Base-by-base conservation (phyloP, 2,113 vertebrate genomes). In the Rousettus leschenaultii region DNA sequence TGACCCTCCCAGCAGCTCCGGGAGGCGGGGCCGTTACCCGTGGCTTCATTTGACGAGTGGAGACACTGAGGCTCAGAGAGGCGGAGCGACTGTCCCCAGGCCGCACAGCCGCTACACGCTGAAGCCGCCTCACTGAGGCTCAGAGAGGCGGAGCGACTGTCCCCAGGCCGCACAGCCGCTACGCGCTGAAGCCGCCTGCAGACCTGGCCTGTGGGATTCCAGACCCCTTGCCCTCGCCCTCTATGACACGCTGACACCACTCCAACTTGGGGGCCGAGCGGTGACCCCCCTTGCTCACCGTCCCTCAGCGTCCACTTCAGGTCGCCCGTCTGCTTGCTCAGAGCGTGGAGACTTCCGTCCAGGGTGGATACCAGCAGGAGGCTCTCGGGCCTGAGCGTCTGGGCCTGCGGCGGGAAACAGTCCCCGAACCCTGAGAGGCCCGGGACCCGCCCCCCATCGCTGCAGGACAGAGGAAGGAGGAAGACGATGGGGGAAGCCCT, bases 261-360 rank as follows among this genome's bases (percentile, higher is more conserved):
- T 7, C 53, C 26, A 48, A 71, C 4, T 5, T 0, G 7, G 30
- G 63, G 19, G 21, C 83, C 40, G 3, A 33, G 57, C 59, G 74
- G 28, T 35, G n/a, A 88, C 1, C 21, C 38, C 0, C 6, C 7
- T 19, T 19, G 59, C 98, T 98, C 97, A 99, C 99, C 99, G 63
- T 99, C 99, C 98, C 99, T 99, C 48, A 99, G 98, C 0, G 99
- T 99, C 99, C 99, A 99, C 96, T 99, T 99, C 97, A 99, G 97
- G 95, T 99, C 99, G 12, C 99, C 99, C 0, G 99, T 99, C 97
- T 99, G 99, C 98, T 99, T 99, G 97, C 98, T 99, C 92, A 99
- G 99, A 0, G 99, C 99, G 0, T 99, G 99, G 45, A 99, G 99
- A 97, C 97, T 99, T 26, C 99, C 99, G 19, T 99, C 99, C 98